Conservation (phyloP, 1,140 invertebrate species). For the Muscidifurax raptorellus region DNA sequence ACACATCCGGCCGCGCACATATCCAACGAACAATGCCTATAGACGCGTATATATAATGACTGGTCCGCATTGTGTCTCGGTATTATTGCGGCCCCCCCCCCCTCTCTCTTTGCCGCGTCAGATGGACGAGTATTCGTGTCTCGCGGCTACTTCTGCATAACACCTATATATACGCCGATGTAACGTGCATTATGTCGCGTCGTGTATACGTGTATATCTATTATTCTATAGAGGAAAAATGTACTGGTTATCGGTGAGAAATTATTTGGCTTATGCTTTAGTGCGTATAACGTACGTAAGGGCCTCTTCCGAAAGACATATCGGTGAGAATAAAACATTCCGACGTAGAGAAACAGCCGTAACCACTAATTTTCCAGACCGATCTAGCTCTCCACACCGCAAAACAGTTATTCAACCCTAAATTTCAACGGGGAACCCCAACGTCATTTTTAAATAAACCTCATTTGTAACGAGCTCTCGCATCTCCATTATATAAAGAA, state of each 20-base stretch:
- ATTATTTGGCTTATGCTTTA: too few species aligned
- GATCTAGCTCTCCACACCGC: background rate
- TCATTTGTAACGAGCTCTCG: background rate
- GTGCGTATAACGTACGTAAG: too few species aligned
- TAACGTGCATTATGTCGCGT: background rate
- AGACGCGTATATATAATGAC: constrained; percentile 63
- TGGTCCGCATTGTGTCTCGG: constrained; percentile 59
- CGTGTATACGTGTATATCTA: too few species aligned
- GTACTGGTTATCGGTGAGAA: too few species aligned
- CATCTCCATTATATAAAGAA: background rate
- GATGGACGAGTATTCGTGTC: constrained; percentile 17
- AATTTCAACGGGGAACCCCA: background rate
- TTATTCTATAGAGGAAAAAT: too few species aligned
- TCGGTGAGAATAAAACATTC: too few species aligned
- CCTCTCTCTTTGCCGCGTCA: background rate
- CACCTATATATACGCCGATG: background rate
- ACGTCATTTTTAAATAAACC: background rate
- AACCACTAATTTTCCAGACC: background rate
- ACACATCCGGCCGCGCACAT: constrained; percentile 54
- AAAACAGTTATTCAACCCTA: background rate
- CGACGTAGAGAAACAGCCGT: too few species aligned
- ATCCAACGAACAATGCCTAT: constrained; percentile 62
- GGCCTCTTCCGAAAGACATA: too few species aligned
- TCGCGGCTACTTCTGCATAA: constrained; percentile 22
- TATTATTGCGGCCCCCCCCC: constrained; percentile 20